phyloP scores from a whole-genome alignment of 2,113 vertebrate genomes.

The Myiagra hebetior region DNA sequence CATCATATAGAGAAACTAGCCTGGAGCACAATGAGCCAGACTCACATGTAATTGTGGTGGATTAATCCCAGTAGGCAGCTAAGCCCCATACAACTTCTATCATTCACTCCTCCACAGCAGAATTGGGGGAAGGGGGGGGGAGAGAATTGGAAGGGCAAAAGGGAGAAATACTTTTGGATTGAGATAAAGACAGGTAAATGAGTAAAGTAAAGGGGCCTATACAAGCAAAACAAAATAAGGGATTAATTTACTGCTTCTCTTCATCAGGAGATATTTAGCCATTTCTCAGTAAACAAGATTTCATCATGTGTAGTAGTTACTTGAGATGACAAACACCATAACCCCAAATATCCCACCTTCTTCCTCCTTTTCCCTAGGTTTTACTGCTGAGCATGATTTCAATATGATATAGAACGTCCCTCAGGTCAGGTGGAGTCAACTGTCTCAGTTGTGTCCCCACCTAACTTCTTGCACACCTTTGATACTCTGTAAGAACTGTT shows the following conservation, averaged over 20 bases:
- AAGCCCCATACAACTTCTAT: background rate
- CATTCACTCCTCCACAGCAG: background rate
- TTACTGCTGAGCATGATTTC: background rate
- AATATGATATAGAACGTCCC: background rate
- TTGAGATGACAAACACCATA: background rate
- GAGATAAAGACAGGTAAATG: background rate
- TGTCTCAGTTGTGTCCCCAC: background rate
- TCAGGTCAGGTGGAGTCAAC: background rate
- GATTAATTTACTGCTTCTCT: background rate
- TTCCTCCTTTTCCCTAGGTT: background rate
- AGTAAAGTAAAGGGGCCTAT: background rate
- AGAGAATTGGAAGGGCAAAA: background rate
- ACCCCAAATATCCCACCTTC: background rate
- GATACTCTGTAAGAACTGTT: background rate
- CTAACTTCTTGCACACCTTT: background rate
- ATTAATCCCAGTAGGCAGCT: background rate
- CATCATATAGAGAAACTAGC: background rate
- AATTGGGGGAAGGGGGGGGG: no score
- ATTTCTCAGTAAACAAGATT: background rate
- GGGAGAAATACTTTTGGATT: background rate
- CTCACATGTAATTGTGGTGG: accelerated
- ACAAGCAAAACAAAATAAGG: background rate
- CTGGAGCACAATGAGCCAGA: background rate
- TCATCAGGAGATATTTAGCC: background rate
- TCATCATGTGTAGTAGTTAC: accelerated